phyloP scores from a whole-genome alignment of 2,888 invertebrate genomes.

The Nasonia oneida region DNA sequence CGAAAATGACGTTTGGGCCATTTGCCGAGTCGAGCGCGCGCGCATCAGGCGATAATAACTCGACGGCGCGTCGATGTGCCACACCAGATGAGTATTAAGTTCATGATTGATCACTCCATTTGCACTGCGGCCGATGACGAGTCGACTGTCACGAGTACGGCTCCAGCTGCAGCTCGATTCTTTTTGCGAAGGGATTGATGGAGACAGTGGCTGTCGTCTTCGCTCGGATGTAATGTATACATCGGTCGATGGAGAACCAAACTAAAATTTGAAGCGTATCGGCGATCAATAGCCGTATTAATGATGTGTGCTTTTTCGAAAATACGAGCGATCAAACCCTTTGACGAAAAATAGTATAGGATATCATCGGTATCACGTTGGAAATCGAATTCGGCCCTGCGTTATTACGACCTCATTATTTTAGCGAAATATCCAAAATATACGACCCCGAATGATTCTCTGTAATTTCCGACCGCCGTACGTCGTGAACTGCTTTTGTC shows the following conservation, averaged over 20 bases:
- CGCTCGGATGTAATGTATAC: too few relatives aligned
- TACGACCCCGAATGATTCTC: not conserved
- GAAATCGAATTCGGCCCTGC: not conserved
- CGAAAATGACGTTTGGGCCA: constrained; percentile 2
- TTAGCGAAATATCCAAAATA: not conserved
- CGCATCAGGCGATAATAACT: constrained; percentile 26
- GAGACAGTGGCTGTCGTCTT: not conserved
- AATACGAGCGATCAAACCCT: too few relatives aligned
- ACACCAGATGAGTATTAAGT: constrained; percentile 63
- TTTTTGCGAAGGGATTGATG: not conserved
- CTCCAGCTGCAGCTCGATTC: not conserved
- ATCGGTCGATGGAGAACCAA: not conserved
- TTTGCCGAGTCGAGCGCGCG: constrained; percentile 3
- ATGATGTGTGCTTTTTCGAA: too few relatives aligned
- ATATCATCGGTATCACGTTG: too few relatives aligned
- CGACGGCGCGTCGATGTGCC: constrained; percentile 19
- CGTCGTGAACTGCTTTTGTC: not conserved
- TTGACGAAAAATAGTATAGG: too few relatives aligned
- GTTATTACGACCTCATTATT: not conserved
- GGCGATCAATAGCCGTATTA: not conserved
- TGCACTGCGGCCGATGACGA: not conserved
- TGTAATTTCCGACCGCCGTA: not conserved
- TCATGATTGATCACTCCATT: constrained; percentile 64
- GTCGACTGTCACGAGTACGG: too few relatives aligned
- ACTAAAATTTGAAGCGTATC: not conserved